Base-by-base conservation (phyloP, 2,797 vertebrate genomes). In the Microctenopoma steveboyesi region DNA sequence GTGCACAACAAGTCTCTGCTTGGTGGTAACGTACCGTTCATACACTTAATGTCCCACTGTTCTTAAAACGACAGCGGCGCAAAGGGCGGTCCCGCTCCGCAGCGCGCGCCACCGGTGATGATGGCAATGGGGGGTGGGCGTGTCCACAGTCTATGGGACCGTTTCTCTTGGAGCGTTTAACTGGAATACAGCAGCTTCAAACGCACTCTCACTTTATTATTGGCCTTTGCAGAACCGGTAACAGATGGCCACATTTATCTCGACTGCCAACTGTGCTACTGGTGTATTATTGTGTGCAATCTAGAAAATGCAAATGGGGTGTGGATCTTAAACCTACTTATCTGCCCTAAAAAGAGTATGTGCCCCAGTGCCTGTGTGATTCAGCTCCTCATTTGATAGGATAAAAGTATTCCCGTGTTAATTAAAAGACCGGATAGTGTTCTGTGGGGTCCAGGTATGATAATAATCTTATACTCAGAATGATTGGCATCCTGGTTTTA, bases 301-400 rank as follows among this genome's bases (percentile, higher is more conserved):
- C 33, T 52, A 35, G n/a, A 33, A 64, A 46, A 76, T 64, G 60
- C 47, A 57, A 72, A 75, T 18, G 39, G 8, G 37, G 37, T 18
- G 7, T 40, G 13, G n/a, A 6, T 71, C 14, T 47, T 13, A 15
- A 35, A 48, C 10, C 0, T 9, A 28, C 30, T n/a, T 54, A 5
- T 5, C 14, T 43, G 9, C 2, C 18, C 16, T 12, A 7, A 45
- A 1, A 7, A n/a, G 5, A 5, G 12, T 4, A 6, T 7, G 18
- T 42, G 39, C 13, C 3, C 7, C 16, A 60, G 30, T 22, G 40
- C 13, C 56, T 49, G 18, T 37, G 37, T 11, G 8, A 37, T 37
- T 37, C 10, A 37, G 2, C 37, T 37, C 9, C 2, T 37, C 8
- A 43, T 45, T n/a, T 46, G 18, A 28, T 6, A 2, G 8, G 4